phyloP scores from a whole-genome alignment of 2,113 vertebrate species.

The Diadophis punctatus region DNA sequence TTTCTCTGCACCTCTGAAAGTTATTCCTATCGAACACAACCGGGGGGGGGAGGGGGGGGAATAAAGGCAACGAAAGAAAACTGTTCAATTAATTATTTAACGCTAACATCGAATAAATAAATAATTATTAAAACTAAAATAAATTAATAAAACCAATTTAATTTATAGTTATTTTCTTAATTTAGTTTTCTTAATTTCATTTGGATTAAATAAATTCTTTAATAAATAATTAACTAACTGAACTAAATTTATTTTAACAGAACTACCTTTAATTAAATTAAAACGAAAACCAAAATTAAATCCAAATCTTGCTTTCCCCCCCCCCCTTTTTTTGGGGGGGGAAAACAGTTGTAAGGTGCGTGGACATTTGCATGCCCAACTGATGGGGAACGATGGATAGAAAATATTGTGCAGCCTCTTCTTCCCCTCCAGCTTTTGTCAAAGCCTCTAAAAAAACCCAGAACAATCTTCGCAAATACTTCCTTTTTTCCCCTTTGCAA shows the following conservation, averaged over 20 bases:
- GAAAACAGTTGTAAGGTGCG: not conserved
- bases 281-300: not conserved
- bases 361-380: not conserved
- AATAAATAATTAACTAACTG: not conserved
- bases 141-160: not conserved
- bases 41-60: not conserved
- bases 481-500: not conserved
- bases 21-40: not conserved
- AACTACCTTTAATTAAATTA: not conserved
- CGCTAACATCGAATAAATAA: not conserved
- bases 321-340: too few species aligned
- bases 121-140: not conserved
- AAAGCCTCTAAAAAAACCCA: not conserved
- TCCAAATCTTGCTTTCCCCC: too few species aligned
- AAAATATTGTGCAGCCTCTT: not conserved
- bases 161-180: not conserved
- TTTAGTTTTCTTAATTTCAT: not conserved
- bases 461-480: not conserved
- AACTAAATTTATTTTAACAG: not conserved
- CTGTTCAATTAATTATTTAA: not conserved
- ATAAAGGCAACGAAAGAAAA: not conserved
- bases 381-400: not conserved
- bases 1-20: not conserved
- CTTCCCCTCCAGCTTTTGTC: not conserved
- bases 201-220: not conserved